Evolutionary conservation across 2,797 vertebrate genomes (phyloP), one percentile per base, ranked within the genome.

Genomic region (Odontamblyopus lacepedii): DNA sequence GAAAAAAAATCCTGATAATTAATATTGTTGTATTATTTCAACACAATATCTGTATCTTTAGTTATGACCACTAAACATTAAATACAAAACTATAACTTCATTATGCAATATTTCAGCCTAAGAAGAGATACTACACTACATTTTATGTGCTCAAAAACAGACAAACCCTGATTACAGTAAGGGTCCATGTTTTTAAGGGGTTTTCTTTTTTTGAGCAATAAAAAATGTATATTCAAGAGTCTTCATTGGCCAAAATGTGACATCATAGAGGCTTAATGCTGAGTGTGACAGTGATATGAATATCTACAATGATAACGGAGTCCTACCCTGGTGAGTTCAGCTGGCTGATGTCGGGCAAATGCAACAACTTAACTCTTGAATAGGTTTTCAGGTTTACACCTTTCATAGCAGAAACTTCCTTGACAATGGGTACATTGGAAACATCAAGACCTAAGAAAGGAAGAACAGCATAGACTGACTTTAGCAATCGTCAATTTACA

Each of bases 301-400:
- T 11, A 23, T 4, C 8, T 23, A 64, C 16, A 65, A 48, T 65
- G 23, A 15, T 27, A 27, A 15, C 29, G 12, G 5, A 65, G 27
- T 72, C 0, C 67, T 23, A 64, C 86, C 86, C 61, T 50, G 85
- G 71, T 55, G 72, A 3, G 64, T 65, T 38, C 41, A 92, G 77
- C 62, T 62, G 11, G 66, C 50, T 80, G 55, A 55, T 67, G 57
- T 92, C 87, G 44, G 79, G 72, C 70, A 92, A 81, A 75, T 83
- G 76, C 72, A 93, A n/a, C 6, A 91, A 81, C 77, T 77, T 85
- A 29, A 77, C 72, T 4, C 4, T 66, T 63, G 38, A 44, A 5
- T 0, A 63, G 12, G 62, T 0, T 72, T 71, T 83, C 74, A 72
- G 62, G 62, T 69, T 82, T 62, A 87, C 66, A 5, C 63, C 53